A percentile compares a stretch with the other conserved stretches of the same genome.
phyloP scores from a whole-genome alignment of 2,888 invertebrate species.

The Eupithecia vulgata region DNA sequence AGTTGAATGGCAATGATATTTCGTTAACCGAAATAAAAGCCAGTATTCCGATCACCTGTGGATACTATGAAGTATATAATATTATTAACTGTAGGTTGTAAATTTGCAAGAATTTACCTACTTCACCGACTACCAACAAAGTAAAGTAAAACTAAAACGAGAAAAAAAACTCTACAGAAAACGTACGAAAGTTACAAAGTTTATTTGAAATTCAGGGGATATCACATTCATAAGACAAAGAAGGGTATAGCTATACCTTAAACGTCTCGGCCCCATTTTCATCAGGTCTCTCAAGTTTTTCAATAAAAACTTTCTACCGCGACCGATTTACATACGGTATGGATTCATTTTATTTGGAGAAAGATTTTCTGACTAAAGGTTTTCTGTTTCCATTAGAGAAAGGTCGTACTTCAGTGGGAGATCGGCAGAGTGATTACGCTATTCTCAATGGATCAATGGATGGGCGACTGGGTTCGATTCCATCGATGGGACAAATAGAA shows the following conservation, averaged over 20 bases:
- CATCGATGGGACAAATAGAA: too few species aligned
- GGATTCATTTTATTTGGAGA: constrained; percentile 80
- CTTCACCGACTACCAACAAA: background rate
- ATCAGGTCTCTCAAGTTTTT: constrained; percentile 82
- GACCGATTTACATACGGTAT: constrained; percentile 82
- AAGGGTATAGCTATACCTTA: constrained; percentile 66
- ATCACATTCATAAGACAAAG: constrained; percentile 68
- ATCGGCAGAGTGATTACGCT: too few species aligned
- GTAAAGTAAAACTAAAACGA: constrained; percentile 3
- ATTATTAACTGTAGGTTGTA: too few species aligned
- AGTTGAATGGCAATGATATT: too few species aligned
- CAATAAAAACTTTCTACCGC: constrained; percentile 82
- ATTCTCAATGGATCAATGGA: too few species aligned
- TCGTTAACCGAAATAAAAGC: too few species aligned
- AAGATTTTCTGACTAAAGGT: constrained; percentile 78
- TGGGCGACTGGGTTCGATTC: too few species aligned
- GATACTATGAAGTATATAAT: too few species aligned
- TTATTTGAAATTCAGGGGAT: constrained; percentile 63
- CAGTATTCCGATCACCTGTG: too few species aligned
- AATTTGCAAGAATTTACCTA: too few species aligned
- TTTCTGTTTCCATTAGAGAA: constrained; percentile 77
- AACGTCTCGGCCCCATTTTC: constrained; percentile 78
- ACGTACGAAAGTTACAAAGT: constrained; percentile 52
- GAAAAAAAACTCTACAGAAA: constrained; percentile 44
- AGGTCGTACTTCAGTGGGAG: constrained; percentile 63